A percentile compares a stretch with the other conserved stretches of the same genome.
Conservation (phyloP, 2,797 vertebrate species). For the Kryptolebias ocellatus region DNA sequence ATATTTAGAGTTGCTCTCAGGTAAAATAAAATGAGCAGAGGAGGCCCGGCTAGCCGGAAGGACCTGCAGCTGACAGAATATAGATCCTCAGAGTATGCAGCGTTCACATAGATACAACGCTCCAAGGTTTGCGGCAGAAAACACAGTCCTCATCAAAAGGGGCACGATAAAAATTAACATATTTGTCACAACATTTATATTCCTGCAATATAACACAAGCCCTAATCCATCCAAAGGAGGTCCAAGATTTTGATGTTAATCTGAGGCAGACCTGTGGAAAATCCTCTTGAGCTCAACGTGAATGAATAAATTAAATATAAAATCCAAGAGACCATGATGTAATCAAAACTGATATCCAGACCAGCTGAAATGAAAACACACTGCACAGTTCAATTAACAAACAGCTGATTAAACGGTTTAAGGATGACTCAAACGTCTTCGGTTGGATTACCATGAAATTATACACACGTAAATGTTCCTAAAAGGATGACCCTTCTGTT, state of each 20-base stretch:
- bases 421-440: slow-evolving; percentile 1
- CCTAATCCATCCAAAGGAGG: not conserved
- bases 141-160: slow-evolving; percentile 15
- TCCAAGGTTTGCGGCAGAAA: slow-evolving; percentile 25
- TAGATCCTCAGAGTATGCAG: slow-evolving; percentile 39
- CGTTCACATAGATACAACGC: slow-evolving; percentile 25
- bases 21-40: slow-evolving; percentile 78
- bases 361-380: not conserved
- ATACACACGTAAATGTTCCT: not conserved
- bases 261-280: slow-evolving; percentile 4
- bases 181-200: not conserved
- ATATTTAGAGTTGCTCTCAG: slow-evolving; percentile 79
- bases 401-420: not conserved
- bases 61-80: slow-evolving; percentile 58
- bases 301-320: not conserved
- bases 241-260: not conserved
- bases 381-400: not conserved
- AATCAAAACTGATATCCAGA: slow-evolving; percentile 5
- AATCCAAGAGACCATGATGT: not conserved
- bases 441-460: not conserved
- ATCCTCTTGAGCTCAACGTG: not conserved
- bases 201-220: not conserved
- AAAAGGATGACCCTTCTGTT: not conserved
- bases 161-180: slow-evolving; percentile 5
- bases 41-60: slow-evolving; percentile 48